Percentiles rank a stretch among this genome's conserved stretches.
phyloP scores from a whole-genome alignment of 2,888 invertebrate species.

The Galeopsomyia nigrocyanea region DNA sequence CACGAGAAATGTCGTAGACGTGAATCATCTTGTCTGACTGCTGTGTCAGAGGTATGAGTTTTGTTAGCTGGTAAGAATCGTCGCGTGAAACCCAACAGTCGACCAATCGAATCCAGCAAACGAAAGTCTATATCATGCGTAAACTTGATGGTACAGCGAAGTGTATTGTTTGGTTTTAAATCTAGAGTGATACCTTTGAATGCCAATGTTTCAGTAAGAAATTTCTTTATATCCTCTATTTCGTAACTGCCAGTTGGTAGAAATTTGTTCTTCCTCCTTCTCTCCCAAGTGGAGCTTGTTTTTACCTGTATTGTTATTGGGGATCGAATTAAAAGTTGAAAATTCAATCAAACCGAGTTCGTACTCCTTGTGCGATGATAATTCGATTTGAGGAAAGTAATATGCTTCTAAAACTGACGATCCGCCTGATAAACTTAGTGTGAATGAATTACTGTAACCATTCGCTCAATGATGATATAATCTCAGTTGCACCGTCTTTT shows the following conservation, averaged over 20 bases:
- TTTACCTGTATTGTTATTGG: conserved; percentile 59
- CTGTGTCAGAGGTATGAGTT: no score
- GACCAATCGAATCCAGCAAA: not conserved
- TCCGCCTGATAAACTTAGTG: conserved; percentile 54
- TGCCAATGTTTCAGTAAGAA: conserved; percentile 41
- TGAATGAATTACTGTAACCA: conserved; percentile 50
- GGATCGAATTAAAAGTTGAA: conserved; percentile 58
- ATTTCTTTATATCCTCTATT: conserved; percentile 56
- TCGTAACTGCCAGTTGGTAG: conserved; percentile 60
- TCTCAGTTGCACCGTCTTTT: not conserved
- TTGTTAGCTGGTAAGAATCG: no score
- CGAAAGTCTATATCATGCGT: conserved; percentile 34
- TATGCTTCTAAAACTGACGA: conserved; percentile 50
- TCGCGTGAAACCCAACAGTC: conserved; percentile 53
- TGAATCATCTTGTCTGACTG: no score
- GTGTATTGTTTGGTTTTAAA: conserved; percentile 55
- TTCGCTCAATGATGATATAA: not conserved
- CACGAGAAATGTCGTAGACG: no score
- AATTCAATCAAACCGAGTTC: conserved; percentile 58
- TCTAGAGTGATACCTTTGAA: conserved; percentile 20
- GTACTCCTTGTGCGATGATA: conserved; percentile 52
- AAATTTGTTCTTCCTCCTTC: conserved; percentile 48
- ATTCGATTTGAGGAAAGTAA: conserved; percentile 55
- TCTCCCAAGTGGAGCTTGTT: conserved; percentile 56
- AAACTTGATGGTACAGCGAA: conserved; percentile 51